Evolutionary conservation across 37 sponge, comb jelly and placozoan genomes (phyloP), one percentile per base, ranked within the genome.

Genomic region (Chondrosia reniformis): DNA sequence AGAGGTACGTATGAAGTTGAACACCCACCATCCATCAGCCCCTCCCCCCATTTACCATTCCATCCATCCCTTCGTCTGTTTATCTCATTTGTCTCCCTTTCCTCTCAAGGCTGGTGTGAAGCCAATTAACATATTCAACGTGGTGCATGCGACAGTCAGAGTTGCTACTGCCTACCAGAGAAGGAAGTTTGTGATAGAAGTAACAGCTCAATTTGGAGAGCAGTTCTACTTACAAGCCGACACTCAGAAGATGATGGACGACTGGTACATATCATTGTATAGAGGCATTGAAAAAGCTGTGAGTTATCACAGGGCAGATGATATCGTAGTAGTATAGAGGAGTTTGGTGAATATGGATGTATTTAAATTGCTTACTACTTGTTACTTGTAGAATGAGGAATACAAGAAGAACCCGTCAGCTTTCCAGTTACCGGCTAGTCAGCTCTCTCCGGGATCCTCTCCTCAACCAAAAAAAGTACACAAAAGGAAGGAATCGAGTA

Each of bases 171-270:
- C 44, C 3, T 80, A 84, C 33, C 80, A 84, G 72, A 84, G 78
- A 58, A 79, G 46, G 57, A 83, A 86, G 54, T 76, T 76, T 65
- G 79, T 46, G 2, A 80, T 92, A 30, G 82, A 84, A 77, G 78
- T 92, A 15, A 75, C 74, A 12, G 81, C 83, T 17, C 62, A 75
- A 15, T 73, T 80, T 77, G 89, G 93, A 52, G 93, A 92, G 73
- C 85, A 88, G 83, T 87, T 92, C 76, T 81, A 89, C 57, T 76
- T 92, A 0, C 89, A 92, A 58, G 88, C 91, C 0, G 95, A 94
- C 36, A 82, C 80, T 30, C 24, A 74, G 17, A 40, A 58, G 24
- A 75, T 83, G 62, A 78, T 94, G 88, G 84, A 88, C 46, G 91
- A 94, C 54, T 94, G 95, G 95, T 92, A 83, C 80, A 59, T 85